Evolutionary conservation across 92 coral and sea anemone species (phyloP).

Genomic region (Porites evermanni): DNA sequence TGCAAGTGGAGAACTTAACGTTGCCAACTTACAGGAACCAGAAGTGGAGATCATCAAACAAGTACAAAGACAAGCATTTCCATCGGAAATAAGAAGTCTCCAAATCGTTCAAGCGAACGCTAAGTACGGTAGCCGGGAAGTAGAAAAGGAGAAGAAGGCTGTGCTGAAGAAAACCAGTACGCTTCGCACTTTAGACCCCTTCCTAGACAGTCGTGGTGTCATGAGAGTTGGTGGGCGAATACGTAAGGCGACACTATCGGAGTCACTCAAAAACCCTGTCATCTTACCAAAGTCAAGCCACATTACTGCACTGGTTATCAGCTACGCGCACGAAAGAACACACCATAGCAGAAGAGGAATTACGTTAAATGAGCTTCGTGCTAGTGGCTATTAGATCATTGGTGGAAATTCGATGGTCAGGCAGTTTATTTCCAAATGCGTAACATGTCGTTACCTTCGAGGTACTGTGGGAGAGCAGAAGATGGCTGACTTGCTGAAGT

Average conservation of each 20-base stretch:
- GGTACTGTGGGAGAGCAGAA: constrained; percentile 66
- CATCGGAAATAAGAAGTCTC: constrained; percentile 59
- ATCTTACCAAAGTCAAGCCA: constrained; percentile 68
- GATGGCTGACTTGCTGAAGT: constrained; percentile 77
- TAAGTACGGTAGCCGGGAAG: constrained; percentile 38
- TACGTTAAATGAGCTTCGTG: constrained; percentile 62
- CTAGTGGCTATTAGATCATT: constrained; percentile 61
- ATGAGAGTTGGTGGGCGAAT: constrained; percentile 66
- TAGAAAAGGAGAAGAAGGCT: constrained; percentile 62
- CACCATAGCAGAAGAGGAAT: constrained; percentile 64
- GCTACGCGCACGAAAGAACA: constrained; percentile 54
- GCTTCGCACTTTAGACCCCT: constrained; percentile 53
- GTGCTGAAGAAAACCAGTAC: constrained; percentile 53
- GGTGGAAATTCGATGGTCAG: constrained; percentile 57
- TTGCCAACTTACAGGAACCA: constrained; percentile 50
- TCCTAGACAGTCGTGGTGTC: constrained; percentile 52
- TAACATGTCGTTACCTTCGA: constrained; percentile 60
- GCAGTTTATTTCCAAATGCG: constrained; percentile 57
- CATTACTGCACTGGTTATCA: constrained; percentile 40
- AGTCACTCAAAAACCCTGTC: constrained; percentile 44
- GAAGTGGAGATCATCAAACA: constrained; percentile 52
- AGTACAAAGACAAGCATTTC: constrained; percentile 53
- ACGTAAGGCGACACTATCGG: constrained; percentile 38
- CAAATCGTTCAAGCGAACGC: constrained; percentile 48
- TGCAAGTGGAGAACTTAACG: constrained; percentile 21